Evolutionary conservation across 2,113 vertebrate genomes (phyloP).

Genomic region (Micromys minutus): DNA sequence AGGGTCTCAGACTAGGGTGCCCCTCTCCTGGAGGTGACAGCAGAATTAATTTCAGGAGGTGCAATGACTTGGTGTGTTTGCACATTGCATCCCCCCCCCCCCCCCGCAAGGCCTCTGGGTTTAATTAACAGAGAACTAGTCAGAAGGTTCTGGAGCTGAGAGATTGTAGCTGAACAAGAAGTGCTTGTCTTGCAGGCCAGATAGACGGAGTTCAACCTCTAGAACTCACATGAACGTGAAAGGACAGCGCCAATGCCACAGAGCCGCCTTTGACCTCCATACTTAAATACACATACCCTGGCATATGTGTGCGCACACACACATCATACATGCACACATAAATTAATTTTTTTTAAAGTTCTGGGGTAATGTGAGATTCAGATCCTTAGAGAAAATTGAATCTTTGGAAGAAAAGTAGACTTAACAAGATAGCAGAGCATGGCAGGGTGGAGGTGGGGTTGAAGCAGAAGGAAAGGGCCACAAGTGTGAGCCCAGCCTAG

Average conservation of each 20-base stretch:
- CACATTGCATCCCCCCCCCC: not conserved
- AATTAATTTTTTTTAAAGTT: not conserved
- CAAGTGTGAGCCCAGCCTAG: not conserved
- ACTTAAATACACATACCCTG: no score
- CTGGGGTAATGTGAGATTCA: not conserved
- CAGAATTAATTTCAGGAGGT: not conserved
- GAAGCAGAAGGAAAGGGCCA: no score
- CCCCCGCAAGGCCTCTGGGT: not conserved
- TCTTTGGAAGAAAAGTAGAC: not conserved
- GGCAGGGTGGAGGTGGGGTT: not conserved
- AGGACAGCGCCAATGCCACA: not conserved
- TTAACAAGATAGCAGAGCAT: not conserved
- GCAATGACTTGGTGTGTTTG: not conserved
- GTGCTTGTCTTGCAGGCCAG: no score
- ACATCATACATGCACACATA: not conserved
- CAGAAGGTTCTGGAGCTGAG: not conserved
- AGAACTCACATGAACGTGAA: not conserved
- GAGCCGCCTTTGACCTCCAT: not conserved
- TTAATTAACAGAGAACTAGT: not conserved
- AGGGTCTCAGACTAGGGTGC: not conserved
- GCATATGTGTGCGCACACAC: not conserved
- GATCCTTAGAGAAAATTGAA: slow-evolving; percentile 29
- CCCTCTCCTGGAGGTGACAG: not conserved
- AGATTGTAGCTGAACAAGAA: not conserved
- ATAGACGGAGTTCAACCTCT: not conserved